Evolutionary conservation across 2,113 vertebrate species (phyloP).

Genomic region (Sus scrofa): T2T-Sscrofa CM000812.6:64365501-64366000

Average conservation of each 20-base stretch:
- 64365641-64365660: constrained; percentile 8
- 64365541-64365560: not conserved
- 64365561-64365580: not conserved
- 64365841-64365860: not conserved
- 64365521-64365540: not conserved
- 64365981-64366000: not conserved
- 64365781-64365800: not conserved
- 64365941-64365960: constrained; percentile 40
- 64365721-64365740: not conserved
- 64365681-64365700: not conserved
- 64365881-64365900: not conserved
- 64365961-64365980: constrained; percentile 21
- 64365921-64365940: constrained; percentile 11
- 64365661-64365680: not conserved
- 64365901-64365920: not conserved
- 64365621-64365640: constrained; percentile 15
- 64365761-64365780: not conserved
- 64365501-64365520: not conserved
- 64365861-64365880: not conserved
- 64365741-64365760: not conserved
- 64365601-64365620: constrained; percentile 23
- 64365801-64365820: not conserved
- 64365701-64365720: constrained; percentile 20
- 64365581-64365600: not conserved
- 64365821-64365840: constrained; percentile 2